Evolutionary conservation across 2,113 vertebrate species (phyloP).

Genomic region (Camelus dromedarius): DNA sequence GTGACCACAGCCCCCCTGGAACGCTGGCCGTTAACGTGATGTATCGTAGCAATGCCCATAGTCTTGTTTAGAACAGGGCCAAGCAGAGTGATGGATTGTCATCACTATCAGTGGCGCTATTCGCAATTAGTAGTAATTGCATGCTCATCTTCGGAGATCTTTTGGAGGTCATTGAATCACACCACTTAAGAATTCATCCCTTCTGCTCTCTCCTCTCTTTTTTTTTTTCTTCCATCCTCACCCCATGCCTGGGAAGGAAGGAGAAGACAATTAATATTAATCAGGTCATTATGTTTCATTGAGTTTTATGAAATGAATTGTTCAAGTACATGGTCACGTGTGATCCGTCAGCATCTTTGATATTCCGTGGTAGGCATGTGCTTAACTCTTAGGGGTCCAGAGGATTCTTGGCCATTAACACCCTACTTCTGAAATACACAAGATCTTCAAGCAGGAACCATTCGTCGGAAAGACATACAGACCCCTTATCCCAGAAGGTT

Average conservation of each 20-base stretch:
- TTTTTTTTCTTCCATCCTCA: neutral
- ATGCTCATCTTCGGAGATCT: conserved; percentile 63
- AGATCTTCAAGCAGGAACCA: neutral
- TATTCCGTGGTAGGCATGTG: neutral
- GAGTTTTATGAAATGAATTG: conserved; percentile 74
- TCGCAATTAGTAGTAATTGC: conserved; percentile 76
- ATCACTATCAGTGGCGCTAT: conserved; percentile 57
- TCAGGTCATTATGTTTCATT: conserved; percentile 63
- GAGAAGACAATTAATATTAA: conserved; percentile 71
- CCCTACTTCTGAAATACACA: neutral
- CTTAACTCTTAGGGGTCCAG: conserved; percentile 57
- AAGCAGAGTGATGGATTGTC: conserved; percentile 59
- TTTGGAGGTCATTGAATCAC: conserved; percentile 65
- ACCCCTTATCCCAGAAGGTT: neutral
- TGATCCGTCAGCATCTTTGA: neutral
- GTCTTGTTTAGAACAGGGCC: conserved; percentile 63
- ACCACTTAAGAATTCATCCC: conserved; percentile 57
- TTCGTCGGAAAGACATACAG: neutral
- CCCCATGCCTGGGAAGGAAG: conserved; percentile 53
- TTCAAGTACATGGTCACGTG: neutral
- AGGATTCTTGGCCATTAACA: neutral
- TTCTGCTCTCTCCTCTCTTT: neutral
- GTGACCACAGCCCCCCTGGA: neutral
- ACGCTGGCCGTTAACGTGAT: neutral
- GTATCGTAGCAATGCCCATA: neutral